phyloP scores from a whole-genome alignment of 2,113 vertebrate species.

The Xenopus laevis region DNA sequence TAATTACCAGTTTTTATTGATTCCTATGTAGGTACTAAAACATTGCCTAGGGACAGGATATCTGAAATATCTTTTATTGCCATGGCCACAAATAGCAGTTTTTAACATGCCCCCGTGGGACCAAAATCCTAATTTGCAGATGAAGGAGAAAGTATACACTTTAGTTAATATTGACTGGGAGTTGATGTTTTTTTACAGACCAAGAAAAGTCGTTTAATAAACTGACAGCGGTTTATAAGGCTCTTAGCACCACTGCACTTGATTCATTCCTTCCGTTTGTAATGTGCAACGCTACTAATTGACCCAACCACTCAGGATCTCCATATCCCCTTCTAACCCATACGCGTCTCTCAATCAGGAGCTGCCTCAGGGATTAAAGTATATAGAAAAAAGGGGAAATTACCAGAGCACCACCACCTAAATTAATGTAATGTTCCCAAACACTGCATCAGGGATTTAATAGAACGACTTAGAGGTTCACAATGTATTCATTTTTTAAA shows the following conservation, averaged over 20 bases:
- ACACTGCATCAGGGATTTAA: too few relatives aligned
- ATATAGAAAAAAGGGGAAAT: too few relatives aligned
- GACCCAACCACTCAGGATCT: too few relatives aligned
- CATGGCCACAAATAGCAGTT: neutral
- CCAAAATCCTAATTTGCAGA: neutral
- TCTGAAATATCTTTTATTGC: neutral
- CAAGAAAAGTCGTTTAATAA: neutral
- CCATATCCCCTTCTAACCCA: too few relatives aligned
- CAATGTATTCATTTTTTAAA: too few relatives aligned
- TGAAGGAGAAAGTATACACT: neutral
- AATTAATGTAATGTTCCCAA: too few relatives aligned
- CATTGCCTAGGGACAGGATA: neutral
- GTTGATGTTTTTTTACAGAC: neutral
- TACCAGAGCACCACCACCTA: too few relatives aligned
- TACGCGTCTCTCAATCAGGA: too few relatives aligned
- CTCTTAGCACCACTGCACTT: neutral
- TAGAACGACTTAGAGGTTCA: too few relatives aligned
- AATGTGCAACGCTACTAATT: neutral
- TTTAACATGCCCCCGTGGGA: neutral
- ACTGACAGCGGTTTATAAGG: neutral
- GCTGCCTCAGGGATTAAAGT: too few relatives aligned
- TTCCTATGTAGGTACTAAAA: too few relatives aligned
- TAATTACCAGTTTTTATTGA: too few relatives aligned
- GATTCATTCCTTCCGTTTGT: slow-evolving; percentile 3
- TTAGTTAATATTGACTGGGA: neutral